These are phyloP conservation scores for Nephrotoma flavescens DNA, from an alignment of 2,888 invertebrate genomes.

Conservation along the genomic window DNA sequence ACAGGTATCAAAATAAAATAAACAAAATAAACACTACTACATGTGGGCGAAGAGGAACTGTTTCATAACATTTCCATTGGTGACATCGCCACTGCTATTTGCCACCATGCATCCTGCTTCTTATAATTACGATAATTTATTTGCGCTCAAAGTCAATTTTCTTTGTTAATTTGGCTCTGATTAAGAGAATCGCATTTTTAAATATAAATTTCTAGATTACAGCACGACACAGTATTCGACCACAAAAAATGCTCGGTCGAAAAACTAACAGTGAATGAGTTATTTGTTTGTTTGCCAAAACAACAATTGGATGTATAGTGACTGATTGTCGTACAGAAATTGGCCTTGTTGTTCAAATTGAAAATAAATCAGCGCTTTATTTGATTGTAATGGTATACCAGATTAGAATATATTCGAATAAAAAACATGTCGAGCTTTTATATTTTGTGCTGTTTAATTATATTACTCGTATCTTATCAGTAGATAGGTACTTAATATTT, in stretches of 20 bases:
- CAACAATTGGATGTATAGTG: neutral
- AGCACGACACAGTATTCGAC: too few species aligned
- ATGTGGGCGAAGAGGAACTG: too few species aligned
- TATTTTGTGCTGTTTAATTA: neutral
- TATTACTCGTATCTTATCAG: neutral
- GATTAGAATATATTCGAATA: neutral
- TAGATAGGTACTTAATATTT: neutral
- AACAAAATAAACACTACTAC: too few species aligned
- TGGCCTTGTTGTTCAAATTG: neutral
- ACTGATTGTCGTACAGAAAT: neutral
- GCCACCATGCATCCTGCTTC: too few species aligned
- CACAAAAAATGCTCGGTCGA: neutral
- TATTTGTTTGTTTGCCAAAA: neutral
- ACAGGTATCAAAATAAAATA: too few species aligned
- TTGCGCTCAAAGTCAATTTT: too few species aligned
- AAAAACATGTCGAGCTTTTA: neutral
- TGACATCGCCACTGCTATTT: too few species aligned
- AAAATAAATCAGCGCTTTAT: neutral
- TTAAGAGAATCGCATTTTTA: too few species aligned
- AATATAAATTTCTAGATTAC: too few species aligned
- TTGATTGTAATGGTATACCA: neutral
- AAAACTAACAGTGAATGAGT: neutral
- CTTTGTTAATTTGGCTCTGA: too few species aligned
- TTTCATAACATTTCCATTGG: too few species aligned
- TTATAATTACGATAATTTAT: too few species aligned